Percentiles rank a stretch among this genome's conserved stretches.
Evolutionary conservation across 1,140 invertebrate genomes (phyloP).

Genomic region (Solen grandis): DNA sequence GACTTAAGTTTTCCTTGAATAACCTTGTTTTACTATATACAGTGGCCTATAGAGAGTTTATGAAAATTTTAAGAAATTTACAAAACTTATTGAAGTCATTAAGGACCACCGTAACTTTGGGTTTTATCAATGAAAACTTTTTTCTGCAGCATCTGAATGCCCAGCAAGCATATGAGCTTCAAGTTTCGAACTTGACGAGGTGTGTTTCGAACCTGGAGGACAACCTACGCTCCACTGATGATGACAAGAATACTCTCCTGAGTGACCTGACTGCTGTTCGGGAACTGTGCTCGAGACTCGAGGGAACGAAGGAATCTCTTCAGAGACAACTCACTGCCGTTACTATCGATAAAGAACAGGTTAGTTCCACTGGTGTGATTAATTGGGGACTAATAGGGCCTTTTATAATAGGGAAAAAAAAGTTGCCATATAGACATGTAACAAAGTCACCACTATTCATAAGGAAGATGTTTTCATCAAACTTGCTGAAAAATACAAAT

Average conservation of each 20-base stretch:
- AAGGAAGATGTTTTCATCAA: not conserved
- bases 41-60: too few relatives aligned
- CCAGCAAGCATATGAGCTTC: conserved; percentile 78
- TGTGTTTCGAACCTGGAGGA: conserved; percentile 78
- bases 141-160: conserved; percentile 75
- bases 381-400: too few relatives aligned
- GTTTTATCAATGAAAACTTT: too few relatives aligned
- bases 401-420: too few relatives aligned
- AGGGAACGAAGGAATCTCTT: conserved; percentile 77
- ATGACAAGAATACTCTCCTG: conserved; percentile 76
- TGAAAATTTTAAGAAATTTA: too few relatives aligned
- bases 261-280: conserved; percentile 77
- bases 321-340: conserved; percentile 76
- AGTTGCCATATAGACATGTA: too few relatives aligned
- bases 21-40: too few relatives aligned
- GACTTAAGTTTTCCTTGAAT: too few relatives aligned
- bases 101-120: too few relatives aligned
- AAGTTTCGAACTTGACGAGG: conserved; percentile 78
- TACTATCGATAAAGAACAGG: conserved; percentile 80
- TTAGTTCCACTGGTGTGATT: conserved; percentile 28
- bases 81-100: too few relatives aligned
- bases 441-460: too few relatives aligned
- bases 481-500: too few relatives aligned
- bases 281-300: conserved; percentile 78
- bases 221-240: conserved; percentile 73